These are phyloP conservation scores for Carabus problematicus DNA, from an alignment of 2,888 invertebrate species.

Conservation along the genomic window DNA sequence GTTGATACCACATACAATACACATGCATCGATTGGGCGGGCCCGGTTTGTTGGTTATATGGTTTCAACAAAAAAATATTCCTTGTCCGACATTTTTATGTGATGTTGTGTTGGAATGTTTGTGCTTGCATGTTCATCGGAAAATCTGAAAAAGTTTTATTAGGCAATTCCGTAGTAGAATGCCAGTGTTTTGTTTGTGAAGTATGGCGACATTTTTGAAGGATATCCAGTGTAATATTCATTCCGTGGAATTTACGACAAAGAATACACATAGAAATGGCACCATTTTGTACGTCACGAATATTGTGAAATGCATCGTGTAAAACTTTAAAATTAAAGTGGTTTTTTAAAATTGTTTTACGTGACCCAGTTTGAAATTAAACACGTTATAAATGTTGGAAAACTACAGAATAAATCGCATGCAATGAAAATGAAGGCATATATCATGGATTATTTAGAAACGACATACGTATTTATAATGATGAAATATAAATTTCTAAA, in stretches of 20 bases:
- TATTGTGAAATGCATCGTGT: constrained; percentile 6
- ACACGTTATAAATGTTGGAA: too few species aligned
- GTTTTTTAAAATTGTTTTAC: neutral
- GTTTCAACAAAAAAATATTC: too few species aligned
- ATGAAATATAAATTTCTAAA: too few species aligned
- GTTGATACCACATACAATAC: too few species aligned
- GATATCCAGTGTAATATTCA: constrained; percentile 15
- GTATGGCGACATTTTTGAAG: constrained; percentile 17
- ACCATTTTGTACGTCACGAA: constrained; percentile 20
- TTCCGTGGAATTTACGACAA: constrained; percentile 28
- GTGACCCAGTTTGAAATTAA: too few species aligned
- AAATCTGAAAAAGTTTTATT: constrained; percentile 31
- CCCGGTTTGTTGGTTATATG: too few species aligned
- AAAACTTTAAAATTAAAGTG: constrained; percentile 1
- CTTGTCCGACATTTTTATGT: neutral
- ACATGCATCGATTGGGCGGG: too few species aligned
- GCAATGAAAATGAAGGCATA: too few species aligned
- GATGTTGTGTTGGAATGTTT: neutral
- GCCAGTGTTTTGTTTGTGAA: constrained; percentile 13
- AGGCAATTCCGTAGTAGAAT: constrained; percentile 18
- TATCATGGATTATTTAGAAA: too few species aligned
- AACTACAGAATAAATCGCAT: too few species aligned
- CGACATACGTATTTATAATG: too few species aligned
- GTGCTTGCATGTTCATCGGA: constrained; percentile 9
- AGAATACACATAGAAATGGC: constrained; percentile 26